These are phyloP conservation scores for Clupea harengus DNA, from an alignment of 2,113 vertebrate species.

Conservation along the genomic window DNA sequence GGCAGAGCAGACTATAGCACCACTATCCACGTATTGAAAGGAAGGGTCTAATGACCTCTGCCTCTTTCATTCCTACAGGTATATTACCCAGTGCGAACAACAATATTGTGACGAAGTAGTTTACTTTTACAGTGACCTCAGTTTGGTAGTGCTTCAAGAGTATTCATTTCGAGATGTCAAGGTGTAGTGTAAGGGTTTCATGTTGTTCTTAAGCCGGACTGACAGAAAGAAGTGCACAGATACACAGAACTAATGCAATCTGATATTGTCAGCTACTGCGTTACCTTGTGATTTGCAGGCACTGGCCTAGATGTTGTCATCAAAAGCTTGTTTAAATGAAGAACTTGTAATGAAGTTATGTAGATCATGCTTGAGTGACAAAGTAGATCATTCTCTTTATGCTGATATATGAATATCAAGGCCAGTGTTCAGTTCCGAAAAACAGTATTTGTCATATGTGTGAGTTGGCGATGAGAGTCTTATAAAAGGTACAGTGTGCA, in stretches of 20 bases:
- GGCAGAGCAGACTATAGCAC: background rate
- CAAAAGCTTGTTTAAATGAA: background rate
- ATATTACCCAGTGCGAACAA: background rate
- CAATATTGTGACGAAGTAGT: no score
- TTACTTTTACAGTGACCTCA: no score
- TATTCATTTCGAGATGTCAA: no score
- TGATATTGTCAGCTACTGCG: background rate
- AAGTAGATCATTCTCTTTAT: background rate
- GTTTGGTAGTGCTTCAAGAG: no score
- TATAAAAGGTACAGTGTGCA: background rate
- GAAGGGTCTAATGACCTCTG: no score
- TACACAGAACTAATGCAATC: background rate
- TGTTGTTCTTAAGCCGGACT: background rate
- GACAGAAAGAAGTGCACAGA: background rate
- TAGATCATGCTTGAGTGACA: no score
- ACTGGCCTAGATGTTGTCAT: background rate
- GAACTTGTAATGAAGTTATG: no score
- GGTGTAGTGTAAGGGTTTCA: background rate
- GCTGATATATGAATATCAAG: background rate
- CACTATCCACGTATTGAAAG: no score
- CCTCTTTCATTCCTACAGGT: background rate
- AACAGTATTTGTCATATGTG: background rate
- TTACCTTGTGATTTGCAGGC: background rate
- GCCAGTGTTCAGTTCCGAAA: background rate
- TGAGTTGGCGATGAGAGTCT: background rate